Evolutionary conservation across 1,140 invertebrate genomes (phyloP).

Genomic region (Paralvinella palmiformis): DNA sequence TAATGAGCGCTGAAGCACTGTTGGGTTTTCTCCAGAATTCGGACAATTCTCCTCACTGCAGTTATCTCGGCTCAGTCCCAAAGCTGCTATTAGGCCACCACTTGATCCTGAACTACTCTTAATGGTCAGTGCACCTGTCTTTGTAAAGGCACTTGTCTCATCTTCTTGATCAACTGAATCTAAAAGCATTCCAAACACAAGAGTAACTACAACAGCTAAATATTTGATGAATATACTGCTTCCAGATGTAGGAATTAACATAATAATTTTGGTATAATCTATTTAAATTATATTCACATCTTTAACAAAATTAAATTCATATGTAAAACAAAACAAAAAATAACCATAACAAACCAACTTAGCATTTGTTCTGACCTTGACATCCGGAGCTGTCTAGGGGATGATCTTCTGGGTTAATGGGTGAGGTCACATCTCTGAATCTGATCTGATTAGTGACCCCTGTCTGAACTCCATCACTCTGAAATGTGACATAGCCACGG

Average conservation of each 20-base stretch:
- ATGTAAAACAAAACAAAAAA: no score
- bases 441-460: slow-evolving; percentile 31
- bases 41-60: no score
- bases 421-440: slow-evolving; percentile 44
- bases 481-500: slow-evolving; percentile 41
- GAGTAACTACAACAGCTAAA: not conserved
- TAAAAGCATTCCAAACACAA: not conserved
- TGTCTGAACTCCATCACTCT: slow-evolving; percentile 21
- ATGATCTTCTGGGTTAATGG: slow-evolving; percentile 46
- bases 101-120: slow-evolving; percentile 45
- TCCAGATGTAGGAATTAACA: no score
- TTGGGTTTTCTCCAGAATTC: no score
- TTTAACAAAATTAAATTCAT: no score
- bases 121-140: slow-evolving; percentile 46
- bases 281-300: not conserved
- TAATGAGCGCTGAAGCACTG: no score
- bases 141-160: slow-evolving; percentile 44
- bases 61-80: slow-evolving; percentile 30
- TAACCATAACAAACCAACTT: no score
- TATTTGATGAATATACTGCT: no score
- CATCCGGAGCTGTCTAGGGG: slow-evolving; percentile 37
- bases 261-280: no score
- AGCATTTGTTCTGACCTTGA: slow-evolving; percentile 34
- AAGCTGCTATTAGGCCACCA: slow-evolving; percentile 39
- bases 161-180: slow-evolving; percentile 30